A percentile compares a stretch with the other conserved stretches of the same genome.
Evolutionary conservation across 2,797 vertebrate species (phyloP).

Genomic region (Myotis vivesi): DNA sequence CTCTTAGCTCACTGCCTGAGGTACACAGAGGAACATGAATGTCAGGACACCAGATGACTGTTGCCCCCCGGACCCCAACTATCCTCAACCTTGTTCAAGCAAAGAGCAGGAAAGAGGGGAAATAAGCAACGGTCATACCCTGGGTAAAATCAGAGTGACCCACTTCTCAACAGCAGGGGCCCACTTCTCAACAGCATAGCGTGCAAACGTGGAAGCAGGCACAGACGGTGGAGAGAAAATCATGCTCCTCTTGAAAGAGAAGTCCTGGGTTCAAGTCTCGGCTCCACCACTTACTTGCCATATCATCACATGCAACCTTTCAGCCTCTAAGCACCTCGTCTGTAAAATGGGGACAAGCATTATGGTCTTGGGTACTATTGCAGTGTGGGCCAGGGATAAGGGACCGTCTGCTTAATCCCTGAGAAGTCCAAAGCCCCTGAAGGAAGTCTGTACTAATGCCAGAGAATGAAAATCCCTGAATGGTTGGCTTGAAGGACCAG

Average conservation of each 20-base stretch:
- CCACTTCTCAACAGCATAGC: background rate
- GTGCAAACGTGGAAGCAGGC: fast-evolving
- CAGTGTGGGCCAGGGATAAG: background rate
- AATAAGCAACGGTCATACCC: background rate
- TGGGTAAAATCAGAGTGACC: background rate
- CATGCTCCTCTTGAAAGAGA: background rate
- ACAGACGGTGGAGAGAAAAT: fast-evolving
- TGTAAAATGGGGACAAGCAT: background rate
- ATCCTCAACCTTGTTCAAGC: background rate
- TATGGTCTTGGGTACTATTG: background rate
- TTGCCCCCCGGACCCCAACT: background rate
- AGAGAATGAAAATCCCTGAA: background rate
- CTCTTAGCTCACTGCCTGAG: background rate
- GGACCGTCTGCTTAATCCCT: background rate
- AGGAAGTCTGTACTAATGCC: background rate
- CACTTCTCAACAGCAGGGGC: background rate
- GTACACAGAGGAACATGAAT: background rate
- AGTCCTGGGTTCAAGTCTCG: background rate
- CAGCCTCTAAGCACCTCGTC: background rate
- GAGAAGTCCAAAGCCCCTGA: background rate
- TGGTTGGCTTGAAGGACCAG: background rate
- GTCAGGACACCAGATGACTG: background rate
- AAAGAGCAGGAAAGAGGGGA: background rate
- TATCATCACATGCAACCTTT: background rate
- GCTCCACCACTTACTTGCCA: background rate